phyloP scores from a whole-genome alignment of 37 sponge, comb jelly and placozoan genomes.

The Ianthella basta region DNA sequence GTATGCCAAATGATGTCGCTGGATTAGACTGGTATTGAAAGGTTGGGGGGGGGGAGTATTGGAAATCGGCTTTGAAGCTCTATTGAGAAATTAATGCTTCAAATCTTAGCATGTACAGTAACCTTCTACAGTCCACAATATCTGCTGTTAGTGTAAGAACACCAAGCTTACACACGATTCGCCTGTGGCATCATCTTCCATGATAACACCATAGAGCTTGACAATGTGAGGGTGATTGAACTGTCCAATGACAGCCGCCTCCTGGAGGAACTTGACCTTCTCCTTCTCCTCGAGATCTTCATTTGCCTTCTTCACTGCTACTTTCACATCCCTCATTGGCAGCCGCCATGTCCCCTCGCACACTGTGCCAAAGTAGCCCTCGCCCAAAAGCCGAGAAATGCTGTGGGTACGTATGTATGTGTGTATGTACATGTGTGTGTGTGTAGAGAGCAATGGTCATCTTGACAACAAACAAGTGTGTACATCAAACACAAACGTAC shows the following conservation, averaged over 20 bases:
- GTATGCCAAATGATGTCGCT: no score
- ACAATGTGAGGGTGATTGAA: slow-evolving; percentile 26
- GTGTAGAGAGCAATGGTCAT: no score
- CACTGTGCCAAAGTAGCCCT: slow-evolving; percentile 20
- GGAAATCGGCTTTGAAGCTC: no score
- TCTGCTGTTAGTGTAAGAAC: neutral
- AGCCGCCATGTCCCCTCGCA: neutral
- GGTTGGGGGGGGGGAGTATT: no score
- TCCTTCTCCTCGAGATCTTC: neutral
- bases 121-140: no score
- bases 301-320: slow-evolving; percentile 2
- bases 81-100: no score
- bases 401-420: no score
- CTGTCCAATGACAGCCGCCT: slow-evolving; percentile 22
- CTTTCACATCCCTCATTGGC: neutral
- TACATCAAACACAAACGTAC: no score
- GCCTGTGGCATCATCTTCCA: neutral
- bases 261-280: slow-evolving; percentile 22
- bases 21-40: no score
- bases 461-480: no score
- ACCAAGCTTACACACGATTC: neutral
- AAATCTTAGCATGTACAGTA: no score
- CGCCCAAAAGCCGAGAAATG: neutral
- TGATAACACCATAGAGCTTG: neutral
- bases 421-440: no score